phyloP scores from a whole-genome alignment of 2,888 invertebrate genomes.

The Opisthograptis luteolata region DNA sequence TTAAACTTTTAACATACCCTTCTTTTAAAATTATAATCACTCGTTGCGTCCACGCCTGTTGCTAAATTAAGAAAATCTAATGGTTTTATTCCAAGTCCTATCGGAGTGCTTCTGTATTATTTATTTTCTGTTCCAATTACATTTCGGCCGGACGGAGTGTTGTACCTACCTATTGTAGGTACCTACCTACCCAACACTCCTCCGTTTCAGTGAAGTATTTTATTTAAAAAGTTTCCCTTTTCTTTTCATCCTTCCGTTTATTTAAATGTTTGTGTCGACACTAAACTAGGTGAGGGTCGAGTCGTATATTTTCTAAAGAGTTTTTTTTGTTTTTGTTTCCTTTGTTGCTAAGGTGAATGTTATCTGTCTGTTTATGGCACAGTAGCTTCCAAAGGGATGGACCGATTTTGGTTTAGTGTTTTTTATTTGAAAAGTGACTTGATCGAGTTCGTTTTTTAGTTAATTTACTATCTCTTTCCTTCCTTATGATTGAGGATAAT shows the following conservation, averaged over 20 bases:
- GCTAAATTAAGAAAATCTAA: constrained; percentile 27
- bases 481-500: no score
- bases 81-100: constrained; percentile 24
- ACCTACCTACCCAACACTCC: no score
- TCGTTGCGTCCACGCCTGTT: neutral
- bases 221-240: constrained; percentile 17
- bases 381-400: no score
- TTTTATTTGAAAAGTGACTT: no score
- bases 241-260: constrained; percentile 13
- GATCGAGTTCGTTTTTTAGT: no score
- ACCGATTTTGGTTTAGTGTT: no score
- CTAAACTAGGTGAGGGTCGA: neutral
- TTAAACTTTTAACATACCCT: no score
- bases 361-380: no score
- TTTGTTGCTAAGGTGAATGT: neutral
- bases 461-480: no score
- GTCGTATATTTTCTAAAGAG: neutral
- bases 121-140: constrained; percentile 26
- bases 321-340: neutral
- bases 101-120: constrained; percentile 22
- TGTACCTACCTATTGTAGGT: no score
- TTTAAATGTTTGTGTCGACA: constrained; percentile 10
- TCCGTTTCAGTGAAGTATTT: constrained; percentile 15
- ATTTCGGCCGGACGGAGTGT: neutral
- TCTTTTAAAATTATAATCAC: neutral